Evolutionary conservation across 2,113 vertebrate genomes (phyloP).

Genomic region (Oncorhynchus nerka): DNA sequence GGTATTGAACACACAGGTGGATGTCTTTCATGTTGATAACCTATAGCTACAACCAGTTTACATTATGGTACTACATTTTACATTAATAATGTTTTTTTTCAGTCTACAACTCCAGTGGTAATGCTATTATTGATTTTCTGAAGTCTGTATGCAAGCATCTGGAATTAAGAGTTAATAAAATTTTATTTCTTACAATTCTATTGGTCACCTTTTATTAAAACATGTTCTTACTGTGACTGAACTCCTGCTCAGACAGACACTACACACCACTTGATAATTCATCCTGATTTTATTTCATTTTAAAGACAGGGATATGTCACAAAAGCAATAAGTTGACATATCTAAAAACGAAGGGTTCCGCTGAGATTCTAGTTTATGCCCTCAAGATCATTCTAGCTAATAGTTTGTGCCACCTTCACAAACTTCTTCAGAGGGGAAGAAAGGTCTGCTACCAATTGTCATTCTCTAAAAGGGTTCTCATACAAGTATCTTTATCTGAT

Average conservation of each 20-base stretch:
- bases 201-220: background rate
- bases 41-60: conserved; percentile 19
- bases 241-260: conserved; percentile 1
- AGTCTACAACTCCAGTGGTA: background rate
- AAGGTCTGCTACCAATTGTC: conserved; percentile 37
- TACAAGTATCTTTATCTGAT: conserved; percentile 41
- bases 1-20: background rate
- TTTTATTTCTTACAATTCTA: conserved; percentile 37
- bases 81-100: background rate
- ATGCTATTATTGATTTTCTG: background rate
- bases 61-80: conserved; percentile 1
- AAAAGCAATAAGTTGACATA: conserved; percentile 59
- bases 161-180: conserved; percentile 40
- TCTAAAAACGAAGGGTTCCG: conserved; percentile 59
- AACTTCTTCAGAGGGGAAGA: conserved; percentile 34
- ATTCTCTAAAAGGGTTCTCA: conserved; percentile 8
- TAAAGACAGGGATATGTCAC: conserved; percentile 68
- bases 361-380: conserved; percentile 52
- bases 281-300: conserved; percentile 49
- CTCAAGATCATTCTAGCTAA: conserved; percentile 42
- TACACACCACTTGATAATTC: no score
- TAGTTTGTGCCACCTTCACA: conserved; percentile 28
- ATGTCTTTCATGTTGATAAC: background rate
- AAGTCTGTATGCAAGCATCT: conserved; percentile 1
- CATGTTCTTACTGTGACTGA: background rate